Conservation (phyloP, 2,888 invertebrate species). For the Helobdella robusta region DNA sequence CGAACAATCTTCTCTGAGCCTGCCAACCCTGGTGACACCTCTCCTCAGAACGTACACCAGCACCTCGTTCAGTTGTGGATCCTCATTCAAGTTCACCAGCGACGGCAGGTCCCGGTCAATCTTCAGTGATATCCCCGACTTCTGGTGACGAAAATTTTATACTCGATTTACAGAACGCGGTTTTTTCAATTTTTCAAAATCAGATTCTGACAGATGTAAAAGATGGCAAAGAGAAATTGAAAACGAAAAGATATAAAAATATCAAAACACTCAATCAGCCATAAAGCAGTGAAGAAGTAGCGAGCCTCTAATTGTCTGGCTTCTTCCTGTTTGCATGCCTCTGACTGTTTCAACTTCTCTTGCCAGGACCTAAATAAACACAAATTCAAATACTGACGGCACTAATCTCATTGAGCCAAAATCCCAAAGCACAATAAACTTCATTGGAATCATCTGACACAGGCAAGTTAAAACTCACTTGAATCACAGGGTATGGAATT, state of each 20-base stretch:
- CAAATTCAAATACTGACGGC: background rate
- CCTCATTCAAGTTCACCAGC: conserved; percentile 59
- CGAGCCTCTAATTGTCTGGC: conserved; percentile 54
- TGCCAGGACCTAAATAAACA: conserved; percentile 47
- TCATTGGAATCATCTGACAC: background rate
- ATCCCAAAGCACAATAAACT: background rate
- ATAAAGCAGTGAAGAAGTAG: no score
- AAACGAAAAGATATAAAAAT: no score
- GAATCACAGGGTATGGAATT: no score
- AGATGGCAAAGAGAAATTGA: no score
- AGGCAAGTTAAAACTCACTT: background rate
- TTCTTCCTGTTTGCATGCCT: conserved; percentile 52
- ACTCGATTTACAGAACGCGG: no score
- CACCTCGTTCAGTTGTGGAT: conserved; percentile 59
- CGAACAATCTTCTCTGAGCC: conserved; percentile 40
- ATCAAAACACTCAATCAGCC: no score
- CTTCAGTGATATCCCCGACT: conserved; percentile 54
- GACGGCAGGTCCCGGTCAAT: conserved; percentile 52
- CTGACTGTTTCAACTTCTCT: conserved; percentile 52
- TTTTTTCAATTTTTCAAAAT: no score
- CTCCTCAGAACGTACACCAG: conserved; percentile 54
- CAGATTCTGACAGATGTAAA: no score
- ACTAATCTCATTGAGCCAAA: background rate
- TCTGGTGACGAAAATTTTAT: conserved; percentile 40
- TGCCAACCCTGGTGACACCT: conserved; percentile 53